Percentiles rank a stretch among this genome's conserved stretches.
Evolutionary conservation across 1,140 invertebrate species (phyloP).

Genomic region (Drosophila mojavensis): DNA sequence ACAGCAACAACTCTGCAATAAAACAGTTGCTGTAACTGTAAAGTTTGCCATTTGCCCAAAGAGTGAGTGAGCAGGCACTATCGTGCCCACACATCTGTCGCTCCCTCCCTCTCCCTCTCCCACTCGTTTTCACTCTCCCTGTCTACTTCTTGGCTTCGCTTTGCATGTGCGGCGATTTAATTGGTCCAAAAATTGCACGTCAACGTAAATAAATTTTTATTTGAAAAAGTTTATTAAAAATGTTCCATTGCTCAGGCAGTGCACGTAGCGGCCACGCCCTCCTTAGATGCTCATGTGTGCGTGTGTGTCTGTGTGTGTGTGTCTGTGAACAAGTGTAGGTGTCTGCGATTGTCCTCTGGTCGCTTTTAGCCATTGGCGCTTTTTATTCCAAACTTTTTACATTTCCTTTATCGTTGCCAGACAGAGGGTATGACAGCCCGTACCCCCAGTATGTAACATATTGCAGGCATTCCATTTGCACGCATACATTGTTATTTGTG

Average conservation of each 20-base stretch:
- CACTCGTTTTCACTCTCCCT: too few relatives aligned
- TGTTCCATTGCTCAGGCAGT: conserved; percentile 67
- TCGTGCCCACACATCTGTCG: not conserved
- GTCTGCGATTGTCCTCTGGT: conserved; percentile 52
- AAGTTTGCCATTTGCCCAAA: conserved; percentile 6
- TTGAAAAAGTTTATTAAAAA: conserved; percentile 83
- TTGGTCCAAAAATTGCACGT: conserved; percentile 80
- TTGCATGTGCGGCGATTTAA: conserved; percentile 57
- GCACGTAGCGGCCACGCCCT: conserved; percentile 61
- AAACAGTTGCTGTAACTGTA: conserved; percentile 23
- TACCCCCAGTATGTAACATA: not conserved
- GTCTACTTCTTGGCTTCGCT: conserved; percentile 2
- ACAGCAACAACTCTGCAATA: conserved; percentile 29
- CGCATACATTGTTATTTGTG: too few relatives aligned
- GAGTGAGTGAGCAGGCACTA: not conserved
- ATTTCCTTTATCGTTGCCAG: conserved; percentile 34
- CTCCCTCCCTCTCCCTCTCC: not conserved
- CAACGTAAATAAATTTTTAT: conserved; percentile 81
- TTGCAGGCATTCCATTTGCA: not conserved
- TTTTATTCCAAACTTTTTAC: conserved; percentile 77
- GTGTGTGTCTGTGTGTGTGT: conserved; percentile 1
- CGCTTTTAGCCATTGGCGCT: conserved; percentile 65
- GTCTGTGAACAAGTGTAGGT: not conserved
- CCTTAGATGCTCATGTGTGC: conserved; percentile 6
- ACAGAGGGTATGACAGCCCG: too few relatives aligned